Evolutionary conservation across 2,797 vertebrate species (phyloP), one percentile per base, ranked within the genome.

Genomic region (Anas bernieri): DNA sequence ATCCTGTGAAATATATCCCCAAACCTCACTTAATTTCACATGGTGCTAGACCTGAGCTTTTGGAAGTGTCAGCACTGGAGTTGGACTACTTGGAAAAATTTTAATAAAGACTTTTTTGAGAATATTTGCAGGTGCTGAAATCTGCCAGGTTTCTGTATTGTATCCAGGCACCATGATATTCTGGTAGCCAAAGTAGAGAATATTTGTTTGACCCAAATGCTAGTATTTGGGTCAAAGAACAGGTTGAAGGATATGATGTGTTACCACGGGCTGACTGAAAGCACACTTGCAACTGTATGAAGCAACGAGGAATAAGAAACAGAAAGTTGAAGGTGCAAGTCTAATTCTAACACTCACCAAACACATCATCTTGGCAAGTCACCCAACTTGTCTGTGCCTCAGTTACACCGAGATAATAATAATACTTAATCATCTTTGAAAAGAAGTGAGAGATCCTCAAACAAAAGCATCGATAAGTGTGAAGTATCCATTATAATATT

Each of bases 401-500:
- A 66, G 88, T 92, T 92, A 64, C 68, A 20, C 92, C 55, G 68
- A 90, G 81, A 92, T 76, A 85, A 89, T 59, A 86, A 70, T 80
- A 90, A 85, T 37, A 45, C 64, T 82, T 92, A 91, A 86, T 83
- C 81, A 90, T 75, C 88, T 93, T 74, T 26, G 86, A 58, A 91
- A 90, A 90, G 67, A 90, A 88, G 86, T 62, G 75, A 90, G 94
- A 94, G 86, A 81, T 91, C 73, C 91, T 95, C 92, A 78, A 89
- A 87, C 91, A 94, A 96, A 94, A 94, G 81, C 84, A 59, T 58
- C 2, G 18, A 74, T 76, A 87, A 70, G 88, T 97, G 90, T 88
- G 93, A 96, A 97, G 94, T 80, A 93, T 95, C 93, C 96, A 93
- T 97, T 95, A 91, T 95, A 87, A 90, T 94, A 96, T 96, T 96